These are phyloP conservation scores for Tinea semifulvella DNA, from an alignment of 2,888 invertebrate genomes.

Conservation along the genomic window DNA sequence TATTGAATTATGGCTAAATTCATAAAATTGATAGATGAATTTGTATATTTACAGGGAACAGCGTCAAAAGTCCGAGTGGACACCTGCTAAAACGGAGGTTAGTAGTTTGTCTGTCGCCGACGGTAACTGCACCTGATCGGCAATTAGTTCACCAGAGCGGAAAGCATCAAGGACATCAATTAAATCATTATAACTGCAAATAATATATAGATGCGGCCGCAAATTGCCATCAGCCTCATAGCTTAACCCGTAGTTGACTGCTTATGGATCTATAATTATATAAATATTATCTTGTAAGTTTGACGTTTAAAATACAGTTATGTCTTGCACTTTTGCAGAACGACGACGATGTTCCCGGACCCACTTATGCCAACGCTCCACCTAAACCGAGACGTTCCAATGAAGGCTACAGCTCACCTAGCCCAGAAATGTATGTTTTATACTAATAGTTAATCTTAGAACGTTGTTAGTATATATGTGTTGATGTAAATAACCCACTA, in stretches of 20 bases:
- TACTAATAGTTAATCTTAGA: conserved; percentile 10
- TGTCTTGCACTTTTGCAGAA: conserved; percentile 31
- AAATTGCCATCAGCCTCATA: conserved; percentile 24
- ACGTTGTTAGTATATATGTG: neutral
- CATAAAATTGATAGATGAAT: neutral
- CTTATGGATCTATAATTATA: conserved; percentile 10
- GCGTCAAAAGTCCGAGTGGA: conserved; percentile 43
- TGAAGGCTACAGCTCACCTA: conserved; percentile 79
- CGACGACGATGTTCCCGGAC: conserved; percentile 52
- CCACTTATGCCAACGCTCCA: conserved; percentile 89
- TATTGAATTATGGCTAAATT: no score
- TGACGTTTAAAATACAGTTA: conserved; percentile 1
- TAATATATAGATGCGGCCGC: conserved; percentile 29
- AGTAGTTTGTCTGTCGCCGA: conserved; percentile 22
- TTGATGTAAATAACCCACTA: conserved; percentile 15
- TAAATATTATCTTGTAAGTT: conserved; percentile 1
- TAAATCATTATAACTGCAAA: conserved; percentile 46
- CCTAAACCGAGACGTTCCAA: conserved; percentile 86
- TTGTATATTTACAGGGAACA: conserved; percentile 45
- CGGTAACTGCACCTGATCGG: conserved; percentile 35
- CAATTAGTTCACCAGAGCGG: conserved; percentile 49
- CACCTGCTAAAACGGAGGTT: conserved; percentile 55
- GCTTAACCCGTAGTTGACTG: conserved; percentile 14
- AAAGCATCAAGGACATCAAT: conserved; percentile 51
- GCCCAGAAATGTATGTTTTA: conserved; percentile 69